Evolutionary conservation across 1,140 invertebrate species (phyloP), one percentile per base, ranked within the genome.

Genomic region (Ceratina japonica): DNA sequence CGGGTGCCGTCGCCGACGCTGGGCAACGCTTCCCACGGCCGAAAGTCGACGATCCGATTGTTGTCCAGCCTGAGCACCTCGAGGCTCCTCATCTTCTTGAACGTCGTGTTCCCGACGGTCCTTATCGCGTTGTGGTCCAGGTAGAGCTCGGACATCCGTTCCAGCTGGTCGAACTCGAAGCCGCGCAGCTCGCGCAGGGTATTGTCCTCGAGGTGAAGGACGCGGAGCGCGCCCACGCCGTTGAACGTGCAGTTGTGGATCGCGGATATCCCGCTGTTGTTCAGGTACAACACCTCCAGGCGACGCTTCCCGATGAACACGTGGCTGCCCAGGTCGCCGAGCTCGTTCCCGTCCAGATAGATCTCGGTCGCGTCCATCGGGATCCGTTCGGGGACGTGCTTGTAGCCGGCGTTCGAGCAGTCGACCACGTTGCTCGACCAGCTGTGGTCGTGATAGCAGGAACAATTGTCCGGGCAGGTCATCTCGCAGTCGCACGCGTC

Each of bases 401-500:
- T 94, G 92, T 97, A 97, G 72, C 95, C 95, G 54, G 95, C 95
- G 54, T 95, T 95, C 0, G 97, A 97, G 92, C 97, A 98, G 90
- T 98, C 97, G 18, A 98, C 97, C 71, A 98, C 97, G 91, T 98
- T 98, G 16, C 96, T 96, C 18, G 96, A 96, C 97, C 97, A 98
- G 54, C 96, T 96, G 89, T 98, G 97, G 92, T 98, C 97, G 90
- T 98, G 97, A 93, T 97, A 98, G 89, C 97, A 98, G 20, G 96
- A 97, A 92, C 97, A 98, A 91, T 98, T 98, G 61, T 95, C 95
- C 18, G 97, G 97, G 90, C 97, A 98, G 66, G 96, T 98, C 97
- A 98, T 98, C 94, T 98, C 97, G 93, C 97, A 98, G 93, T 98
- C 97, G 93, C 97, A 98, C 66, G 97, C 97, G 90, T 98, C 97